Evolutionary conservation across 2,888 invertebrate genomes (phyloP).

Genomic region (Lepidonotus clava): DNA sequence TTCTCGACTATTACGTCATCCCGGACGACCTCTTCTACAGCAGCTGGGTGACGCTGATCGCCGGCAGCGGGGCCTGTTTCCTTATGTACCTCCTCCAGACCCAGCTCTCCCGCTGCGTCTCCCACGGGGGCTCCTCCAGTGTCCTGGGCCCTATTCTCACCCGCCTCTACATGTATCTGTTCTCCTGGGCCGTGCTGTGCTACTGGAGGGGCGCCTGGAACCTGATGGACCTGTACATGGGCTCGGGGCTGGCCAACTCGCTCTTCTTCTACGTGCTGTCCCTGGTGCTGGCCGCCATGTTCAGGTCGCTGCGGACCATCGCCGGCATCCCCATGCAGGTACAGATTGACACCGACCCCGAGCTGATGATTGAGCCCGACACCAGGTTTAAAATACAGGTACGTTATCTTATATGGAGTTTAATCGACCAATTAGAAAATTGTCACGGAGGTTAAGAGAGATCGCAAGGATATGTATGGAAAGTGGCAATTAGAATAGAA

Average conservation of each 20-base stretch:
- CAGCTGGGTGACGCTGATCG: slow-evolving; percentile 61
- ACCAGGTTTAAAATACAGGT: slow-evolving; percentile 63
- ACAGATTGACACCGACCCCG: slow-evolving; percentile 62
- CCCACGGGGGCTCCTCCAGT: not conserved
- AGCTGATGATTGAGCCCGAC: slow-evolving; percentile 63
- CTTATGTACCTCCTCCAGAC: slow-evolving; percentile 62
- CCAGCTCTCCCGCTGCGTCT: slow-evolving; percentile 39
- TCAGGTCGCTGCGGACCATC: slow-evolving; percentile 63
- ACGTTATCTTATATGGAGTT: slow-evolving; percentile 6
- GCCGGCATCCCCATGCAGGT: slow-evolving; percentile 65
- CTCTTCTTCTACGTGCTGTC: slow-evolving; percentile 59
- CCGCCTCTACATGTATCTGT: slow-evolving; percentile 64
- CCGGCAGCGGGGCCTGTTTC: slow-evolving; percentile 61
- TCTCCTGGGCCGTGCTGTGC: slow-evolving; percentile 65
- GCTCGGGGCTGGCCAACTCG: slow-evolving; percentile 59
- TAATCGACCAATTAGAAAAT: no score
- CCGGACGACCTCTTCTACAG: slow-evolving; percentile 58
- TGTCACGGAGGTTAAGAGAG: no score
- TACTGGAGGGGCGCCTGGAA: slow-evolving; percentile 68
- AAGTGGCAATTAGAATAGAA: no score
- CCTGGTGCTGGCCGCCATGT: slow-evolving; percentile 59
- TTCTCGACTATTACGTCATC: slow-evolving; percentile 65
- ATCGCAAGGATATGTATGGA: no score
- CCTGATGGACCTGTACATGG: slow-evolving; percentile 64
- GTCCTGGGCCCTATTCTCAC: no score